Evolutionary conservation across 2,113 vertebrate genomes (phyloP).

Genomic region (Vulpes lagopus): DNA sequence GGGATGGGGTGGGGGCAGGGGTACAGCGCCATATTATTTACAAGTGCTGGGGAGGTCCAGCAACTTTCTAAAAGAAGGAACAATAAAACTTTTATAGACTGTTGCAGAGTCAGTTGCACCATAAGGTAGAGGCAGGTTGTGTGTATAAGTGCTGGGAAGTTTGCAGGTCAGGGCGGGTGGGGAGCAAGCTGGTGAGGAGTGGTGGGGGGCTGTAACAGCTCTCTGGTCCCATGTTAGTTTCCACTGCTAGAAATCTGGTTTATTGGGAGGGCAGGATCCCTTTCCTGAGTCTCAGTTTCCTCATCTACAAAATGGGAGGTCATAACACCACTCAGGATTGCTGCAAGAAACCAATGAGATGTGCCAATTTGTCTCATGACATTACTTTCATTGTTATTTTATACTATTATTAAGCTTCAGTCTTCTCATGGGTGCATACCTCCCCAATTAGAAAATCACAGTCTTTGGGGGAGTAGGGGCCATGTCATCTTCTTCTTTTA

Average conservation of each 20-base stretch:
- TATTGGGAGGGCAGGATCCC: neutral
- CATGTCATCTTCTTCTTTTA: neutral
- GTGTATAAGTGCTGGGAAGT: neutral
- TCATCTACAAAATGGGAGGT: neutral
- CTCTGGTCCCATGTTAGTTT: neutral
- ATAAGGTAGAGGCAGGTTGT: neutral
- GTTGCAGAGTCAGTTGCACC: conserved; percentile 40
- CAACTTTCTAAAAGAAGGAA: conserved; percentile 70
- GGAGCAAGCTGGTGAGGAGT: neutral
- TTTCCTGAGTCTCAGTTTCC: neutral
- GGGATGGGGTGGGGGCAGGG: neutral
- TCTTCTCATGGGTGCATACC: neutral
- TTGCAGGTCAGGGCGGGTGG: neutral
- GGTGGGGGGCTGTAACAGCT: neutral
- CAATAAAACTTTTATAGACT: conserved; percentile 74
- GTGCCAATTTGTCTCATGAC: neutral
- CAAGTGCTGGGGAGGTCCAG: conserved; percentile 16
- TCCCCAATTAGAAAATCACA: neutral
- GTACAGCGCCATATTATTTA: neutral
- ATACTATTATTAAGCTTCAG: neutral
- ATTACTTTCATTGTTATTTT: conserved; percentile 5
- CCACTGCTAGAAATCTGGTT: neutral
- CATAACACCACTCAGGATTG: neutral
- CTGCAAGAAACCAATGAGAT: neutral
- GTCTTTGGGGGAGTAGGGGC: neutral